Conservation (phyloP, 2,113 vertebrate genomes). For the Mormyrus iriodes region DNA sequence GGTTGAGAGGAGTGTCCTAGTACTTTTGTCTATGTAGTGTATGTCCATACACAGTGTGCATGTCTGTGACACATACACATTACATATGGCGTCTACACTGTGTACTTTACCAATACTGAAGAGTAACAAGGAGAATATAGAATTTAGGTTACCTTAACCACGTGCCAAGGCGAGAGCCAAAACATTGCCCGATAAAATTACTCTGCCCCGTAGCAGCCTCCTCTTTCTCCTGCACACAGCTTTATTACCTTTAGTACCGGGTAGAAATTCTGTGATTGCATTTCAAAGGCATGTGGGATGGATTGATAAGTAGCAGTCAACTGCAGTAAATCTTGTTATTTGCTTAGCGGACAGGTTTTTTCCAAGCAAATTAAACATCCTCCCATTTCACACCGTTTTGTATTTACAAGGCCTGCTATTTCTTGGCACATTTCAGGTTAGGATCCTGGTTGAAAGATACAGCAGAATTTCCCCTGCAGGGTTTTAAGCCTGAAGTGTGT, state of each 20-base stretch:
- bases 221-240: neutral
- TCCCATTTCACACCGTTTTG: neutral
- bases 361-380: neutral
- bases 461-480: neutral
- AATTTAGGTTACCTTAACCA: neutral
- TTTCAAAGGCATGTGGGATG: constrained; percentile 11
- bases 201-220: neutral
- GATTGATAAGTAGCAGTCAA: constrained; percentile 3
- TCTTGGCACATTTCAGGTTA: neutral
- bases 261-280: constrained; percentile 4
- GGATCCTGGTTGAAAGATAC: neutral
- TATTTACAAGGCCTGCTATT: neutral
- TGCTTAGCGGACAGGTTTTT: neutral
- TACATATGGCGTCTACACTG: neutral
- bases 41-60: neutral
- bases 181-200: neutral
- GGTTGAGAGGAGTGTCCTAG: neutral
- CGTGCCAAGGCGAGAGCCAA: neutral
- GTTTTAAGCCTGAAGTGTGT: neutral
- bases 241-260: neutral
- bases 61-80: neutral
- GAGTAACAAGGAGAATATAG: neutral
- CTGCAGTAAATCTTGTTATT: constrained; percentile 4
- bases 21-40: neutral
- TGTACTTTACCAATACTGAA: neutral